Conservation (phyloP, 2,797 vertebrate genomes). For the Pseudomugil gertrudae region DNA sequence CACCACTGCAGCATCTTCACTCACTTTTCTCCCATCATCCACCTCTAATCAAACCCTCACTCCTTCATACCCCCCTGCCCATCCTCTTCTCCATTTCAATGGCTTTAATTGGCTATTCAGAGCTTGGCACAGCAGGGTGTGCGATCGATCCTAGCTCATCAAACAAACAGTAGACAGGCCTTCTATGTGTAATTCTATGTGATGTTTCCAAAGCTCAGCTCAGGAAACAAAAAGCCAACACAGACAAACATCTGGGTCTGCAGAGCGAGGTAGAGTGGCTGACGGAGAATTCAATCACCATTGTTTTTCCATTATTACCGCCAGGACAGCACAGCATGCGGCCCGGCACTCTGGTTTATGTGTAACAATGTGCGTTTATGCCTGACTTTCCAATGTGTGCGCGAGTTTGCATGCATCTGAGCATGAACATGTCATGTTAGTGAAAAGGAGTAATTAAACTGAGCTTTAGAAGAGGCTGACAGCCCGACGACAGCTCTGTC, state of each 20-base stretch:
- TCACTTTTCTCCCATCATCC: constrained; percentile 30
- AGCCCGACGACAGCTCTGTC: constrained; percentile 71
- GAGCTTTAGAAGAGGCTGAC: constrained; percentile 75
- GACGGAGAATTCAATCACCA: constrained; percentile 60
- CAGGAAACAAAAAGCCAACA: constrained; percentile 42
- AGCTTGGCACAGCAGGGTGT: constrained; percentile 40
- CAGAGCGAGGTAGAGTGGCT: constrained; percentile 63
- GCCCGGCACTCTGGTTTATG: constrained; percentile 37
- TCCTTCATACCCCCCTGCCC: constrained; percentile 26
- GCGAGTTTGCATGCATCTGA: constrained; percentile 60
- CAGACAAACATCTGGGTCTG: constrained; percentile 71
- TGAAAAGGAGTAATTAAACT: constrained; percentile 85
- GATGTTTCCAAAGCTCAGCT: constrained; percentile 52
- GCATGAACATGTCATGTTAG: constrained; percentile 64
- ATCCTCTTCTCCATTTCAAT: constrained; percentile 49
- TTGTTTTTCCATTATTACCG: constrained; percentile 45
- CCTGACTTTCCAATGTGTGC: constrained; percentile 41
- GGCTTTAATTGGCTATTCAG: constrained; percentile 74
- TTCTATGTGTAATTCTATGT: constrained; percentile 50
- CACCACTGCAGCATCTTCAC: constrained; percentile 18
- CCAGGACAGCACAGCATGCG: constrained; percentile 10
- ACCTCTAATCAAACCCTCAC: constrained; percentile 43
- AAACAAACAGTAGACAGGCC: constrained; percentile 51
- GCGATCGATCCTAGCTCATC: constrained; percentile 69
- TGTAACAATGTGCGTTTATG: constrained; percentile 41